Evolutionary conservation across 1,140 invertebrate species (phyloP), one percentile per base, ranked within the genome.

Genomic region (Bombyx mandarina): DNA sequence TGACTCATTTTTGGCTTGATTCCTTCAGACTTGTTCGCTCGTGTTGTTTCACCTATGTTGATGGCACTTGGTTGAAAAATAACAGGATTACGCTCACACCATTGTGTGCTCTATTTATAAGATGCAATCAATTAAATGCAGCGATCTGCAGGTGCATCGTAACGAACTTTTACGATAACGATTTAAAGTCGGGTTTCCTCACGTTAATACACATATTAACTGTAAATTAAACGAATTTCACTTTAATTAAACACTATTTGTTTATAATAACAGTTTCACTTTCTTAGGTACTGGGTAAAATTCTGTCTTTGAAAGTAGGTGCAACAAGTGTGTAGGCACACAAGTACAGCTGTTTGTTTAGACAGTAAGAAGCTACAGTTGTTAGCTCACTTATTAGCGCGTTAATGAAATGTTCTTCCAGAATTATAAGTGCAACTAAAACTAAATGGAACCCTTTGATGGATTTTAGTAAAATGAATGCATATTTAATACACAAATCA

Each of bases 231-330:
- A 61, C 67, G 60, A 66, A 35, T 67, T 61, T 65, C 55, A 35
- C 26, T 35, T 1, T 35, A 35, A 35, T 35, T 57, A 8, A 44
- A 56, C 56, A 47, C 50, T 47, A 42, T 55, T 62, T 56, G 43
- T 54, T 7, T 26, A 56, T 22, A 35, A 9, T 26, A 46, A 47
- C 61, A 55, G n/a, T 73, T 57, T 79, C 71, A 79, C 81, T 82
- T 83, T 83, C 75, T 81, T 79, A 84, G 67, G 80, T 77, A 81
- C 70, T n/a, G 77, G 62, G 70, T 74, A 77, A 78, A 53, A 67
- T 76, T 68, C 69, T 61, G 71, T 71, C 82, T 81, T 84, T 82
- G 79, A 84, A 86, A 86, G 75, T 86, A 72, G 75, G 69, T 82
- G 78, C 81, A 86, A 83, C 80, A 86, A 83, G 75, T 81, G 73